Base-by-base conservation (phyloP, 2,888 invertebrate genomes). In the Leucania comma region DNA sequence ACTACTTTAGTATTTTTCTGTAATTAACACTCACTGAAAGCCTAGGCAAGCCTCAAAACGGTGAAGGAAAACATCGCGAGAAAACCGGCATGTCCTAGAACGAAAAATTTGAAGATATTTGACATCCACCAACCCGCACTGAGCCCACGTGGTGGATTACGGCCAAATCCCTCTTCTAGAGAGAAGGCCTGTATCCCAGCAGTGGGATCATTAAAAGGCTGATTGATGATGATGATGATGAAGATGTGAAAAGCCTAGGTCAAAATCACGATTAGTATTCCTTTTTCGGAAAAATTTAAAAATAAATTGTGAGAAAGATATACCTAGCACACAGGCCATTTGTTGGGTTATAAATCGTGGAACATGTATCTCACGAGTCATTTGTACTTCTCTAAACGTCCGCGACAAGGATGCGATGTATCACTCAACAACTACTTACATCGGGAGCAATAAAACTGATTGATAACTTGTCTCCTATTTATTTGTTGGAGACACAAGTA, bases 371-470 rank as follows among this genome's bases (percentile, higher is more conserved):
- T 48, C 57, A 62, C 51, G 69, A 80, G 68, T 68, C 75, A 79
- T 81, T 80, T 77, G 64, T 76, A 76, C 68, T 71, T 70, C 51
- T 69, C 65, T 77, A 60, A 70, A 72, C 63, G 69, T 70, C 48
- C 62, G 35, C 70, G 72, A 74, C 72, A 72, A 71, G 67, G 69
- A 68, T 70, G 77, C 69, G 75, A 75, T 73, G 71, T 78, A 70
- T 75, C 83, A 83, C 80, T 80, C 71, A 60, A 59, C 67, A 64
- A 67, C 66, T 72, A 83, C 78, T 75, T 74, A 76, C 69, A 76
- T 65, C 62, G 60, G 22, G 58, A 62, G 61, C 71, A 82, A 83
- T 83, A 83, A 80, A 84, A 77, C 42, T 80, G 80, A 82, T 72
- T 71, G 68, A 84, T 82, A 71, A 53, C 72, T 68, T 71, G 70